Conservation (phyloP, 1,140 invertebrate species). For the Olivierus martensii region DNA sequence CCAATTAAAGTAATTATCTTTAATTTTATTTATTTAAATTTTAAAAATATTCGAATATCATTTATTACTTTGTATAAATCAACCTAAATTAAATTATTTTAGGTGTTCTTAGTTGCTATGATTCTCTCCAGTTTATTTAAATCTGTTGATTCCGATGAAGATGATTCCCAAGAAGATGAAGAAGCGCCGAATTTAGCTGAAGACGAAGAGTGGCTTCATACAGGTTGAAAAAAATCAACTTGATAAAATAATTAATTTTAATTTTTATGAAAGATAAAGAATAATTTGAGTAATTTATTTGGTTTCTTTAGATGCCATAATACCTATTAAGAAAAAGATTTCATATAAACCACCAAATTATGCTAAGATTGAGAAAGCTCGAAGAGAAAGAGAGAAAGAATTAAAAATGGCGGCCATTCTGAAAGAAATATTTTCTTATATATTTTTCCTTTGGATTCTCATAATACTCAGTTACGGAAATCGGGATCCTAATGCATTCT, state of each 20-base stretch:
- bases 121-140: slow-evolving; percentile 38
- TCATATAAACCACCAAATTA: slow-evolving; percentile 27
- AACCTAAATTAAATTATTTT: not conserved
- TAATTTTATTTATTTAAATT: too few relatives aligned
- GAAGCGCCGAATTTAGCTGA: slow-evolving; percentile 26
- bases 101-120: slow-evolving; percentile 37
- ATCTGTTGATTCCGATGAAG: slow-evolving; percentile 32
- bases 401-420: slow-evolving; percentile 36
- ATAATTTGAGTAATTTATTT: too few relatives aligned
- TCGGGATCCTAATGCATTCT: slow-evolving; percentile 30
- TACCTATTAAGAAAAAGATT: not conserved
- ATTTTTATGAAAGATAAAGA: not conserved
- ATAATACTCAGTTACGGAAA: slow-evolving; percentile 35
- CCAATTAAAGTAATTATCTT: slow-evolving; percentile 38
- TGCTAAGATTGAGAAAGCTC: slow-evolving; percentile 28
- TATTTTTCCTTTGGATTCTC: slow-evolving; percentile 38
- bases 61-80: not conserved
- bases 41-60: not conserved
- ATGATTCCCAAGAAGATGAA: slow-evolving; percentile 39
- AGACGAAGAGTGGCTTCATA: slow-evolving; percentile 25
- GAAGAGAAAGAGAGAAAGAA: slow-evolving; percentile 32
- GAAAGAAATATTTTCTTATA: slow-evolving; percentile 36
- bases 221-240: not conserved
- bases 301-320: too few relatives aligned
- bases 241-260: not conserved